Conservation (phyloP, 2,888 invertebrate genomes). For the Platycnemis pennipes region DNA sequence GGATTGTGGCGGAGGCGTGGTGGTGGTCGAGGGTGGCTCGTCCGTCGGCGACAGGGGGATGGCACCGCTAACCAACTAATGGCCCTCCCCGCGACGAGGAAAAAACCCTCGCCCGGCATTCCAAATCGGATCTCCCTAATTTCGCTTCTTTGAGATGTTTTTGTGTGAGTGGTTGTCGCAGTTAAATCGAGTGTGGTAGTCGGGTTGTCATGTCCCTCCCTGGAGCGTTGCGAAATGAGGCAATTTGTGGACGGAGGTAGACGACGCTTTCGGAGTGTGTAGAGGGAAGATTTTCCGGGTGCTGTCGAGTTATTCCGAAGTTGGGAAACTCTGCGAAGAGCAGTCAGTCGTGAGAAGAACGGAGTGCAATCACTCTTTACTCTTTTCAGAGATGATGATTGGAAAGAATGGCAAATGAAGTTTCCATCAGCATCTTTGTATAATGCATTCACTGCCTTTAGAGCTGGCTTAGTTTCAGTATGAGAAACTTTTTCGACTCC, state of each 20-base stretch:
- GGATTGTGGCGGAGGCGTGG: conserved; percentile 7
- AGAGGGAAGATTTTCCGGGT: neutral
- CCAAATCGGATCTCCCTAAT: conserved; percentile 50
- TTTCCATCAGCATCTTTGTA: too few species aligned
- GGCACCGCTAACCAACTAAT: neutral
- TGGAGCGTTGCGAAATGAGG: conserved; percentile 49
- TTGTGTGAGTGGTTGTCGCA: conserved; percentile 61
- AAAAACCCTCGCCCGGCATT: neutral
- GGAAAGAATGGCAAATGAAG: too few species aligned
- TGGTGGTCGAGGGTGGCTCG: neutral
- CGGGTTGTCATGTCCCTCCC: conserved; percentile 45
- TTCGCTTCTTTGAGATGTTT: conserved; percentile 59
- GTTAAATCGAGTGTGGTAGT: conserved; percentile 57
- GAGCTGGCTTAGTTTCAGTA: too few species aligned
- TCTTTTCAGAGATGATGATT: neutral
- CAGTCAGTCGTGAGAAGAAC: neutral
- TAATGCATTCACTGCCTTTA: too few species aligned
- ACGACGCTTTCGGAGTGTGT: neutral
- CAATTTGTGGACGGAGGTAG: conserved; percentile 44
- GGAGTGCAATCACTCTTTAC: neutral
- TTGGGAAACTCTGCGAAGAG: neutral
- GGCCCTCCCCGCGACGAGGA: neutral
- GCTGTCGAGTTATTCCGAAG: neutral
- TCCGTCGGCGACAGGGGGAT: neutral
- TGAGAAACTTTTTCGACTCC: too few species aligned